A percentile compares a stretch with the other conserved stretches of the same genome.
Conservation (phyloP, 2,113 vertebrate genomes). For the Machaerirhynchus nigripectus region DNA sequence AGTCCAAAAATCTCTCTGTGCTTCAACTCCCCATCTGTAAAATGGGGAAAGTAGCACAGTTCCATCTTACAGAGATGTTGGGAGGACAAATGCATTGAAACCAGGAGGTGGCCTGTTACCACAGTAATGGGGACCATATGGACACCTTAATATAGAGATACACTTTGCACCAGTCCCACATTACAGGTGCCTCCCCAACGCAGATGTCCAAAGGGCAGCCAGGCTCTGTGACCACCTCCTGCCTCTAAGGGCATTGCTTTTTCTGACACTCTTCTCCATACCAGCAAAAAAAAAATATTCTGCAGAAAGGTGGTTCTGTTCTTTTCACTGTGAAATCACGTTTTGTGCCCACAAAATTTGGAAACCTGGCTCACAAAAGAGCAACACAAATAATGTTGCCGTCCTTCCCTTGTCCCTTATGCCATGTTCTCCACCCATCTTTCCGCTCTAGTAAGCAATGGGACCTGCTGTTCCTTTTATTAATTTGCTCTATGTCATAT, state of each 20-base stretch:
- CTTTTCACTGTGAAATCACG: fast-evolving
- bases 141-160: conserved; percentile 67
- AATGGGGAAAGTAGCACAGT: conserved; percentile 30
- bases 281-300: background rate
- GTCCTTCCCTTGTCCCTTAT: conserved; percentile 62
- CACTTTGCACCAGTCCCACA: conserved; percentile 46
- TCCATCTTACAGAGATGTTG: conserved; percentile 63
- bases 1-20: conserved; percentile 43
- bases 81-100: conserved; percentile 65
- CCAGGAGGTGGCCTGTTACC: conserved; percentile 64
- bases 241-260: conserved; percentile 35
- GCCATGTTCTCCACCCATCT: conserved; percentile 62
- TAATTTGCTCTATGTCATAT: conserved; percentile 67
- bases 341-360: background rate
- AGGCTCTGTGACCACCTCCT: conserved; percentile 47
- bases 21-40: conserved; percentile 45
- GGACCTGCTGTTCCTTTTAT: conserved; percentile 67
- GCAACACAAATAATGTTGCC: background rate
- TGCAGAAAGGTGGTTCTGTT: background rate
- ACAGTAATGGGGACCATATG: conserved; percentile 68
- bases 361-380: conserved; percentile 43
- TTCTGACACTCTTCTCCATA: background rate
- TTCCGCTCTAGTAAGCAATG: conserved; percentile 63
- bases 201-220: conserved; percentile 66
- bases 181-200: conserved; percentile 58